Evolutionary conservation across 2,797 vertebrate genomes (phyloP).

Genomic region (Macropodus opercularis): DNA sequence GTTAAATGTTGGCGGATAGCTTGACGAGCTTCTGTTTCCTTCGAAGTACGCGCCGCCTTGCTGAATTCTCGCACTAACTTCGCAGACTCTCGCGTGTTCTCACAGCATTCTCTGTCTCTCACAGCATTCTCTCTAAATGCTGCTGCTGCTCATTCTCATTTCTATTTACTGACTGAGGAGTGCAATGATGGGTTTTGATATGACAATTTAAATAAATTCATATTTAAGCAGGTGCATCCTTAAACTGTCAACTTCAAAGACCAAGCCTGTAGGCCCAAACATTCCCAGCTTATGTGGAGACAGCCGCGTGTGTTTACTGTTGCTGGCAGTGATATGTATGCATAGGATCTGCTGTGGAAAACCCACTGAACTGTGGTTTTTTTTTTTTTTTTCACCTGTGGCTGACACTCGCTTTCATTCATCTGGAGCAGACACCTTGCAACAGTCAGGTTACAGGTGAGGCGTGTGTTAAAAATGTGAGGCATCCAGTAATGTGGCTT

Average conservation of each 20-base stretch:
- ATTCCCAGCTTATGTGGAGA: slow-evolving; percentile 28
- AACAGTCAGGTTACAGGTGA: no score
- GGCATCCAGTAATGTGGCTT: no score
- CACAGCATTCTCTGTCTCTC: no score
- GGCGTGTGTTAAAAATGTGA: slow-evolving; percentile 5
- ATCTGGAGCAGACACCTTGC: no score
- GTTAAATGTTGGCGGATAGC: no score
- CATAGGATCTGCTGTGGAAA: slow-evolving; percentile 28
- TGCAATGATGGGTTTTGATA: slow-evolving; percentile 42
- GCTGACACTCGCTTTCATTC: not conserved
- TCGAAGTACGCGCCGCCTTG: no score
- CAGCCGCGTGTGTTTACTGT: slow-evolving; percentile 56
- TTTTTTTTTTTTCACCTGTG: no score
- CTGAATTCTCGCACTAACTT: no score
- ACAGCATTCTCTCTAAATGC: no score
- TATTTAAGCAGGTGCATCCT: slow-evolving; percentile 66
- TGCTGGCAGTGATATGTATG: slow-evolving; percentile 27
- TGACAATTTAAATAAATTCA: slow-evolving; percentile 58
- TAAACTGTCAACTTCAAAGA: slow-evolving; percentile 66
- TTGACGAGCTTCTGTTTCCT: no score
- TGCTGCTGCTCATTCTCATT: slow-evolving; percentile 59
- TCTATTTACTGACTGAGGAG: slow-evolving; percentile 20
- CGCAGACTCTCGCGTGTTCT: no score
- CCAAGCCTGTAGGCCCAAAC: slow-evolving; percentile 53
- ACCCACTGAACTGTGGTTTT: slow-evolving; percentile 25